Conservation (phyloP, 2,797 vertebrate genomes). For the Pseudocheirus occidentalis region DNA sequence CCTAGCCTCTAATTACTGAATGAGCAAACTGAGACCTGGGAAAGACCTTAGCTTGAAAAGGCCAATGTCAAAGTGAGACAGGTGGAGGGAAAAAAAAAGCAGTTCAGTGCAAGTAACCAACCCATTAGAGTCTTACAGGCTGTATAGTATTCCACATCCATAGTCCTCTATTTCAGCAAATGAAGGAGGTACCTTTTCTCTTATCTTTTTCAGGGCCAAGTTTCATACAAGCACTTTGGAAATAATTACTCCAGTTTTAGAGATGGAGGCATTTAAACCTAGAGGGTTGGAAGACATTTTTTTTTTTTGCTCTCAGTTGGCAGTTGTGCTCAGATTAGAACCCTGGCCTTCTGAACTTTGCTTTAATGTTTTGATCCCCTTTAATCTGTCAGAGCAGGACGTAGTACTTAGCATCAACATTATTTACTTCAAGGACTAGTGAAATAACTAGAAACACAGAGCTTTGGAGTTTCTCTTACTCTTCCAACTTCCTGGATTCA, state of each 20-base stretch:
- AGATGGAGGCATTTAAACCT: neutral
- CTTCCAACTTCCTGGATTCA: neutral
- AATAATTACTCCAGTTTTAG: neutral
- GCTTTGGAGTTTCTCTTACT: neutral
- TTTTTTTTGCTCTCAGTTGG: neutral
- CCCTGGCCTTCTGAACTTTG: neutral
- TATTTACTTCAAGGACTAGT: neutral
- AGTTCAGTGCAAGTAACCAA: neutral
- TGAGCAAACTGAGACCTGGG: neutral
- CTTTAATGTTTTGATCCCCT: neutral
- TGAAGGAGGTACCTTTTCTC: neutral
- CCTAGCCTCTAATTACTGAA: neutral
- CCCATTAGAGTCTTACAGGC: neutral
- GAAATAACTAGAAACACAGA: neutral
- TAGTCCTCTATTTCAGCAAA: neutral
- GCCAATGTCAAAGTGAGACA: neutral
- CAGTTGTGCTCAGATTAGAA: neutral
- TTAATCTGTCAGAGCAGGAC: neutral
- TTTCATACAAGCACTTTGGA: neutral
- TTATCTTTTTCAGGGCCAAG: neutral
- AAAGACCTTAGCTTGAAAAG: neutral
- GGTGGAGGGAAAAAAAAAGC: neutral
- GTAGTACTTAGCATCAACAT: neutral
- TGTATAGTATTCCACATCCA: neutral
- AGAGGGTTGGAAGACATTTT: neutral